Conservation (phyloP, 53 echinoderm and acorn worm species). For the Glandiceps talaboti region DNA sequence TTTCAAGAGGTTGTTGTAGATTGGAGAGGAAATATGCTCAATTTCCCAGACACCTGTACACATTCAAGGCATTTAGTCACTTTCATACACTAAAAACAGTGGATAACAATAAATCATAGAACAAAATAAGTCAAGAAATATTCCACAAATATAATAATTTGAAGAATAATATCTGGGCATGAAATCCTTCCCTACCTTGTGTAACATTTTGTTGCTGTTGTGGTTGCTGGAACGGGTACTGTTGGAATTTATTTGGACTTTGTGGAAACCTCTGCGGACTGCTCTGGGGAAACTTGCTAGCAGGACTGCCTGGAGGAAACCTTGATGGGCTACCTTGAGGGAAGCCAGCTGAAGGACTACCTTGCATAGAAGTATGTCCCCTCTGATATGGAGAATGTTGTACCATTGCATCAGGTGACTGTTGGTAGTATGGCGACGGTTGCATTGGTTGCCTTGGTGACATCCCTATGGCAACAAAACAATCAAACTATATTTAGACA, state of each 20-base stretch:
- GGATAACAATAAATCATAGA: no score
- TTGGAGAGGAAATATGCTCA: no score
- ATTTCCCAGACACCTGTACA: no score
- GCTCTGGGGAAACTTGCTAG: neutral
- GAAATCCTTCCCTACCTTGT: no score
- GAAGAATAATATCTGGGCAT: no score
- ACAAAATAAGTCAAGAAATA: no score
- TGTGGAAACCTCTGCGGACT: constrained; percentile 11
- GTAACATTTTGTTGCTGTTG: neutral
- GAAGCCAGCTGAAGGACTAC: constrained; percentile 38
- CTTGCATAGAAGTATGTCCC: constrained; percentile 31
- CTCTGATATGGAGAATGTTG: constrained; percentile 32
- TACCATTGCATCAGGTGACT: constrained; percentile 24
- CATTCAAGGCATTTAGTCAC: no score
- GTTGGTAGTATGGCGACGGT: constrained; percentile 57
- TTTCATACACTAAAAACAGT: no score
- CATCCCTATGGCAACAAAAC: constrained; percentile 25
- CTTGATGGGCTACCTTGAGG: constrained; percentile 48
- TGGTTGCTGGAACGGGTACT: neutral
- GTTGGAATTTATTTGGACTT: constrained; percentile 4
- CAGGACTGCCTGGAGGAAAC: constrained; percentile 21
- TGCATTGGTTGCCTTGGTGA: constrained; percentile 69
- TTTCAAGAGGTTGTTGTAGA: no score
- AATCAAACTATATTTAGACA: no score
- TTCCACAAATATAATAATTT: no score